Conservation (phyloP, 2,113 vertebrate species). For the Coturnix japonica region DNA sequence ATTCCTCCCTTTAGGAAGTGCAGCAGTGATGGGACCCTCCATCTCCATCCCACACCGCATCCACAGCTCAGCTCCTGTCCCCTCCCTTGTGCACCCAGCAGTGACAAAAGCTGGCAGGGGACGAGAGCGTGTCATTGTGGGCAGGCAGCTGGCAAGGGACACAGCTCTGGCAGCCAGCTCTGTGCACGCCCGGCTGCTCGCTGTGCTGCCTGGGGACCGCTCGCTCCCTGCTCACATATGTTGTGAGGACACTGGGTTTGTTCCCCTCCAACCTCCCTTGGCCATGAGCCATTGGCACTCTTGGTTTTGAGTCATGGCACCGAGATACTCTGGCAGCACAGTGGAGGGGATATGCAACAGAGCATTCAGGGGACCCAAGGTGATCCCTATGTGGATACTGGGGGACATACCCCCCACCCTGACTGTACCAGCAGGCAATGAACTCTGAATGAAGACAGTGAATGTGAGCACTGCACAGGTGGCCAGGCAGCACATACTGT, state of each 20-base stretch:
- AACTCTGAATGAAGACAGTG: not conserved
- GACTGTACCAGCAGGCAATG: not conserved
- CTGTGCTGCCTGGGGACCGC: not conserved
- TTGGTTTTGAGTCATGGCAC: accelerated
- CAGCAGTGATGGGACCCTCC: accelerated
- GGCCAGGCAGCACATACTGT: not conserved
- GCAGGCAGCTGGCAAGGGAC: constrained; percentile 15
- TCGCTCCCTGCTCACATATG: not conserved
- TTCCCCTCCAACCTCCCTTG: constrained; percentile 21
- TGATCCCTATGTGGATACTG: not conserved
- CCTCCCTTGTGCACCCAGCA: not conserved
- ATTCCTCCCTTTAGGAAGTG: not conserved
- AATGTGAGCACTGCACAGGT: not conserved
- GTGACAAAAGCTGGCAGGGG: constrained; percentile 14
- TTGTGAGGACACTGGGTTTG: not conserved
- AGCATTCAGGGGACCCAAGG: not conserved
- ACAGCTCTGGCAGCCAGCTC: not conserved
- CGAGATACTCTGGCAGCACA: accelerated
- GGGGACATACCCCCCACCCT: not conserved
- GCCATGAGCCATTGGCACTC: not conserved
- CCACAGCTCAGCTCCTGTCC: not conserved
- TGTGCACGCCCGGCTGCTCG: not conserved
- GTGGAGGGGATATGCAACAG: not conserved
- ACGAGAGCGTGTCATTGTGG: not conserved
- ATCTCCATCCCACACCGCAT: accelerated